phyloP scores from a whole-genome alignment of 2,888 invertebrate genomes.

The Acrobasis suavella region DNA sequence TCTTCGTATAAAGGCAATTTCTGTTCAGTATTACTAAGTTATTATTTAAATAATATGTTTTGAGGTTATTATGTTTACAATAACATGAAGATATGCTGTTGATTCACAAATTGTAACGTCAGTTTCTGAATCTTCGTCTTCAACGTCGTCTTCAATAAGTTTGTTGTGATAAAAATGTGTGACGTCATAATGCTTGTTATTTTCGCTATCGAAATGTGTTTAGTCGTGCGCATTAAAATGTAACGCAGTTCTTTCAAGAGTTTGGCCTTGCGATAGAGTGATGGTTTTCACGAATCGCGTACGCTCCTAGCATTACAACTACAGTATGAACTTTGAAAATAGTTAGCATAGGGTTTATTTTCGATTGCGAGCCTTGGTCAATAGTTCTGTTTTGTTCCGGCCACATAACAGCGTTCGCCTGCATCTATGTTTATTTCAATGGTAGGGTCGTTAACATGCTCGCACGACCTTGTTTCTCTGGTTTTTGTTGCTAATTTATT shows the following conservation, averaged over 20 bases:
- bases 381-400: conserved; percentile 9
- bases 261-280: conserved; percentile 54
- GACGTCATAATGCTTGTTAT: neutral
- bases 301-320: neutral
- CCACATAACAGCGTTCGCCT: conserved; percentile 11
- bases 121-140: neutral
- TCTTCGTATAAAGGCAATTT: neutral
- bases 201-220: neutral
- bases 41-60: too few species aligned
- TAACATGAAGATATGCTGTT: too few species aligned
- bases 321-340: neutral
- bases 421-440: conserved; percentile 17
- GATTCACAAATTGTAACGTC: neutral
- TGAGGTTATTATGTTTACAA: too few species aligned
- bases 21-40: too few species aligned
- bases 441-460: conserved; percentile 20
- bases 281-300: conserved; percentile 36
- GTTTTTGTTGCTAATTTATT: conserved; percentile 33
- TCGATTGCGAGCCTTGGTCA: neutral
- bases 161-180: neutral
- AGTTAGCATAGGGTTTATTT: neutral
- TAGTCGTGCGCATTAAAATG: conserved; percentile 35
- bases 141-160: neutral
- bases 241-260: conserved; percentile 43
- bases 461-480: conserved; percentile 22